Conservation (phyloP, 2,113 vertebrate species). For the Sphyrna mokarran region DNA sequence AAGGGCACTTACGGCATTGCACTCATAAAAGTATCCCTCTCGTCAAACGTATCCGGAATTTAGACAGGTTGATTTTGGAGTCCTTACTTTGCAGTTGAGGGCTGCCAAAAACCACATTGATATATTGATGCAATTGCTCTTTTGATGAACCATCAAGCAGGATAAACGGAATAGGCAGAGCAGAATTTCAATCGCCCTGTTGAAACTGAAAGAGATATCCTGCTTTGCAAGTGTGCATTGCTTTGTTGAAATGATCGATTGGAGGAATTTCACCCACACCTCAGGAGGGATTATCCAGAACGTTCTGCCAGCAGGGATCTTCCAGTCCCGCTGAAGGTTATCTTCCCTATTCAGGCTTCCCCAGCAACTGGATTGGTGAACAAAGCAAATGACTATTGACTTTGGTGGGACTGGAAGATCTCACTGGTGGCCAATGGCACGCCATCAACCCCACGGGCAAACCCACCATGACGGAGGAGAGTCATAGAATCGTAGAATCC, state of each 20-base stretch:
- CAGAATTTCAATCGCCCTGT: not conserved
- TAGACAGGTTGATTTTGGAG: not conserved
- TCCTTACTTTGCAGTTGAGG: not conserved
- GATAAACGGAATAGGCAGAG: not conserved
- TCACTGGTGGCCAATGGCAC: no score
- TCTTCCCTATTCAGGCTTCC: no score
- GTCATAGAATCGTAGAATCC: no score
- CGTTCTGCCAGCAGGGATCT: no score
- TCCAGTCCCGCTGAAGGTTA: no score
- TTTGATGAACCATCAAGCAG: not conserved
- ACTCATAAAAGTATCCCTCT: not conserved
- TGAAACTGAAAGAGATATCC: not conserved
- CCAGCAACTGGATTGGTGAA: no score
- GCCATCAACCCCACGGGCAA: no score
- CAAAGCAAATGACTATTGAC: no score
- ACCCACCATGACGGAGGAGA: no score
- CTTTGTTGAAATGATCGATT: not conserved
- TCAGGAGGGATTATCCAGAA: no score
- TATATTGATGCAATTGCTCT: not conserved
- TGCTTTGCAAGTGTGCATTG: not conserved
- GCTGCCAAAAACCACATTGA: not conserved
- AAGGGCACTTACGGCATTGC: no score
- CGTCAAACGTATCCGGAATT: not conserved
- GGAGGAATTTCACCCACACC: not conserved
- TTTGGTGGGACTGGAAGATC: no score